Evolutionary conservation across 2,797 vertebrate species (phyloP).

Genomic region (Phataginus tetradactyla): DNA sequence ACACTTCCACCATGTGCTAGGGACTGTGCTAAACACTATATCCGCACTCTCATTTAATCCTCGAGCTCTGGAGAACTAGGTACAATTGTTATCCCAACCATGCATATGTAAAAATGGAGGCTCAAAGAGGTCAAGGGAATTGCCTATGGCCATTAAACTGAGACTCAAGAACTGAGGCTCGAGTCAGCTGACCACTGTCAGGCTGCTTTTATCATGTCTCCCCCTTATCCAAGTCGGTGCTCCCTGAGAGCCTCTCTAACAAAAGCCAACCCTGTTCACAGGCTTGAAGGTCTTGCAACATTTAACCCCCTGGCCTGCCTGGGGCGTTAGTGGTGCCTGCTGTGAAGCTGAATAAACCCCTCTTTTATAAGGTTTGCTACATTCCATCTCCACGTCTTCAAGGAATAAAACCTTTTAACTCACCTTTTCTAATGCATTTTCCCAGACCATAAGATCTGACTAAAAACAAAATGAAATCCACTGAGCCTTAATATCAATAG

Average conservation of each 20-base stretch:
- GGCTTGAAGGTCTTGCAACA: neutral
- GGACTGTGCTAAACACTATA: neutral
- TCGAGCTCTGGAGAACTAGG: slow-evolving; percentile 12
- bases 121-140: neutral
- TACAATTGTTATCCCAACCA: slow-evolving; percentile 5
- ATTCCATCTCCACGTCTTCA: slow-evolving; percentile 44
- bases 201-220: neutral
- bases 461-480: slow-evolving; percentile 49
- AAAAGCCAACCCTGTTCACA: neutral
- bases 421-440: slow-evolving; percentile 16
- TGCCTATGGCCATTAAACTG: neutral
- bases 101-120: slow-evolving; percentile 17
- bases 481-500: neutral
- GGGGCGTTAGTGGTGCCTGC: neutral
- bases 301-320: neutral
- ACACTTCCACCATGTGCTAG: slow-evolving; percentile 2
- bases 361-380: neutral
- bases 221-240: neutral
- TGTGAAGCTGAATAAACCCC: slow-evolving; percentile 21
- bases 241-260: neutral
- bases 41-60: neutral
- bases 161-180: neutral
- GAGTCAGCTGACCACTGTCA: neutral
- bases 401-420: slow-evolving; percentile 24
- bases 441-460: neutral